phyloP scores from a whole-genome alignment of 2,888 invertebrate genomes.

The Parnassius apollo region DNA sequence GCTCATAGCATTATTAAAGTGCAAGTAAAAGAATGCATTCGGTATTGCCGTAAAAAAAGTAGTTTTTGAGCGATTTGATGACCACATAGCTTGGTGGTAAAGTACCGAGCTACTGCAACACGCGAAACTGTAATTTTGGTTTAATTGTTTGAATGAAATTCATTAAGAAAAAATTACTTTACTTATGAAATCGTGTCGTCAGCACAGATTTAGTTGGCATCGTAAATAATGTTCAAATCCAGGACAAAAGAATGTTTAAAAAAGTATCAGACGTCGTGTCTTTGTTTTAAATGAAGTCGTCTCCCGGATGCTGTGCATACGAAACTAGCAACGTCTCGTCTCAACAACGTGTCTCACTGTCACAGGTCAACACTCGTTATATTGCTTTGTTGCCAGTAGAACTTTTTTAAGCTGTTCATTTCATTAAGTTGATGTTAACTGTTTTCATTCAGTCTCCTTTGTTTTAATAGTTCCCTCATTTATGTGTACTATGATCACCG shows the following conservation, averaged over 20 bases:
- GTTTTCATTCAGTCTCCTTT: not conserved
- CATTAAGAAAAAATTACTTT: not conserved
- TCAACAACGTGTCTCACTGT: slow-evolving; percentile 26
- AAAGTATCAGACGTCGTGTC: slow-evolving; percentile 14
- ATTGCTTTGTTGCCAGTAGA: slow-evolving; percentile 18
- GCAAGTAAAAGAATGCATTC: too few relatives aligned
- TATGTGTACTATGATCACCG: too few relatives aligned
- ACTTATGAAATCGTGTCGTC: slow-evolving; percentile 8
- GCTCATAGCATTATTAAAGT: too few relatives aligned
- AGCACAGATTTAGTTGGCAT: slow-evolving; percentile 12
- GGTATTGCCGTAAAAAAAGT: too few relatives aligned
- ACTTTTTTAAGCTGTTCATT: slow-evolving; percentile 23
- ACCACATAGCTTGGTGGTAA: too few relatives aligned
- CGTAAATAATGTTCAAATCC: slow-evolving; percentile 11
- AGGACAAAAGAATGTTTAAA: slow-evolving; percentile 21
- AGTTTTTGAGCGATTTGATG: too few relatives aligned
- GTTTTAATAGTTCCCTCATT: not conserved
- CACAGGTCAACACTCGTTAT: slow-evolving; percentile 26
- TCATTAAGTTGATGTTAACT: not conserved
- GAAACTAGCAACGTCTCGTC: slow-evolving; percentile 26
- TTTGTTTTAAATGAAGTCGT: slow-evolving; percentile 21
- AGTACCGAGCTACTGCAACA: too few relatives aligned
- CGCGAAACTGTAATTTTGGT: too few relatives aligned
- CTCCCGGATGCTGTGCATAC: slow-evolving; percentile 14
- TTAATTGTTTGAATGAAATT: too few relatives aligned